Evolutionary conservation across 2,888 invertebrate genomes (phyloP).

Genomic region (Metalampra italica): DNA sequence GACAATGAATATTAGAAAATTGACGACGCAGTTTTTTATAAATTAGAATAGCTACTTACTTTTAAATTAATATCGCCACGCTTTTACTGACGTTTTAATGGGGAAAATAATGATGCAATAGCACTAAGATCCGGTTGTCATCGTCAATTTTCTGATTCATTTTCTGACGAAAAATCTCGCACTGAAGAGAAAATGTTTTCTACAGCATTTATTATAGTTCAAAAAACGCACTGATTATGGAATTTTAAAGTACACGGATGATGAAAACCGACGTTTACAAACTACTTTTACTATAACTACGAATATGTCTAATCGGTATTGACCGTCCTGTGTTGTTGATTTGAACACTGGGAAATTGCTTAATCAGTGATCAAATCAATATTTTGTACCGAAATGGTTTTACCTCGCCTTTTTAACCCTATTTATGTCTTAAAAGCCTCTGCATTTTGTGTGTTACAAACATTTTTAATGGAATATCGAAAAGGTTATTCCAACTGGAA

Average conservation of each 20-base stretch:
- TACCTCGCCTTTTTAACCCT: not conserved
- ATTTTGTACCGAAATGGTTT: not conserved
- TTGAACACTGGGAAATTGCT: not conserved
- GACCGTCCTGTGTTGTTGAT: not conserved
- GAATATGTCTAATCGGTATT: not conserved
- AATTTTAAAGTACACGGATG: constrained; percentile 16
- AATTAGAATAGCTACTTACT: not conserved
- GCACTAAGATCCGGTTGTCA: not conserved
- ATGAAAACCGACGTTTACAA: not conserved
- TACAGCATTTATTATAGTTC: constrained; percentile 15
- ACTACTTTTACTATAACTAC: too few relatives aligned
- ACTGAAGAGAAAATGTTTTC: constrained; percentile 21
- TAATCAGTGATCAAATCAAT: not conserved
- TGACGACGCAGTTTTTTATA: not conserved
- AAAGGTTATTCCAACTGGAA: not conserved
- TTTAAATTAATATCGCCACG: not conserved
- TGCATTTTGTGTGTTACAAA: not conserved
- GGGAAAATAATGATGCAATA: not conserved
- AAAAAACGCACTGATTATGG: constrained; percentile 14
- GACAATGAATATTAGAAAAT: not conserved
- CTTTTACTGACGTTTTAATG: not conserved
- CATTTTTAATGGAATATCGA: not conserved
- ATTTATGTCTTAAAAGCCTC: not conserved
- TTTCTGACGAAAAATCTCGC: not conserved
- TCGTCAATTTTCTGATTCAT: not conserved